phyloP scores from a whole-genome alignment of 2,888 invertebrate genomes.

The Hymenopus coronatus region DNA sequence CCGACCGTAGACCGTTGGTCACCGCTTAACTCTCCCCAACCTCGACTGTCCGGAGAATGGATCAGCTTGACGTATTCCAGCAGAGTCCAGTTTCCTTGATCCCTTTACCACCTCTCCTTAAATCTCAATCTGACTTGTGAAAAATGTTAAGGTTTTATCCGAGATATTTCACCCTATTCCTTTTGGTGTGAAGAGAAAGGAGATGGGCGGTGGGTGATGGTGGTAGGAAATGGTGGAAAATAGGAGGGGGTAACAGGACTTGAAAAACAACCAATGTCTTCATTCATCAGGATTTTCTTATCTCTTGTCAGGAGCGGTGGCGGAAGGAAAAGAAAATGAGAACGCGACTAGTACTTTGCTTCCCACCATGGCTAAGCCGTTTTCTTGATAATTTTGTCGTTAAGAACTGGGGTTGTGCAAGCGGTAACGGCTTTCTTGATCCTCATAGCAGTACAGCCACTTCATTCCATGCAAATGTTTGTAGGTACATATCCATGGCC shows the following conservation, averaged over 20 bases:
- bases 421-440: background rate
- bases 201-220: background rate
- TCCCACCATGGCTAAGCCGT: slow-evolving; percentile 35
- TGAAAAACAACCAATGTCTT: slow-evolving; percentile 42
- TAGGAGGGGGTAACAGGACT: slow-evolving; percentile 31
- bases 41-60: slow-evolving; percentile 2
- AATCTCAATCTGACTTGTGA: slow-evolving; percentile 32
- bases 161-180: slow-evolving; percentile 34
- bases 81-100: background rate
- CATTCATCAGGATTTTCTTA: slow-evolving; percentile 44
- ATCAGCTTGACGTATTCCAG: background rate
- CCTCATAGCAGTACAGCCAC: background rate
- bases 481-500: background rate
- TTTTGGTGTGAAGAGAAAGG: slow-evolving; percentile 13
- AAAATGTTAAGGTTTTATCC: slow-evolving; percentile 36
- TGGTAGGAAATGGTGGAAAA: background rate
- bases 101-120: slow-evolving; percentile 22
- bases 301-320: slow-evolving; percentile 38
- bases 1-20: background rate
- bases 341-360: slow-evolving; percentile 33
- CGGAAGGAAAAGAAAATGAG: slow-evolving; percentile 30
- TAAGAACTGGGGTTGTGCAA: slow-evolving; percentile 28
- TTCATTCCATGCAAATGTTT: background rate
- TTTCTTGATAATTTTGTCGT: slow-evolving; percentile 43
- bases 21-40: background rate